Evolutionary conservation across 1,140 invertebrate genomes (phyloP), one percentile per base, ranked within the genome.

Genomic region (Saccostrea echinata): DNA sequence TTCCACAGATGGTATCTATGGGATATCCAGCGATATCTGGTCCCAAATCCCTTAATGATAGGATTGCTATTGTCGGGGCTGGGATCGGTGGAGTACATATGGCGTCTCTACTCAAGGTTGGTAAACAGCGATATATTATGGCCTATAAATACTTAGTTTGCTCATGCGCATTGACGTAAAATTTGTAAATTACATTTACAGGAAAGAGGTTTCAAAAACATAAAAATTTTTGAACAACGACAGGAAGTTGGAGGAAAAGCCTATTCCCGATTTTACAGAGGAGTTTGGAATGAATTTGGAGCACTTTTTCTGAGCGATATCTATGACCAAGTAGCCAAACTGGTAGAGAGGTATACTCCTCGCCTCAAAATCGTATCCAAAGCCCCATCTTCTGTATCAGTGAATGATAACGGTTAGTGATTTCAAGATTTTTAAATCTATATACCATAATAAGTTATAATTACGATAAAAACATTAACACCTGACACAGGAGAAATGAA

Each of bases 141-240:
- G 6, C 9, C 9, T 43, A 43, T 43, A 9, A 43, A 43, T 43
- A 43, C 9, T 43, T 43, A 43, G 9, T 43, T 43, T 43, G 9
- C 6, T 43, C 43, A 43, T 43, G 21, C 13, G 8, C 6, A 43
- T 43, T 6, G 43, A 43, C 1, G 13, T 4, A 13, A 30, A 24
- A 9, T 9, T 30, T 16, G 12, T 9, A 33, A 24, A 30, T 30
- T 80, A 3, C 43, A 9, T 9, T 52, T 52, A 21, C 81, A 83
- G 81, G 51, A 83, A 12, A 18, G 24, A 21, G 81, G 81, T 21
- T 83, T 12, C 4, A 53, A 51, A n/a, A 83, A 83, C 24, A 24
- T 83, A 13, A 27, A 30, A 51, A 83, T 83, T n/a, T 83, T 83
- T 9, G 81, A 83, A 52, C 18, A 52, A 51, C 35, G 35, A n/a